phyloP scores from a whole-genome alignment of 2,888 invertebrate genomes.

The Physocephala rufipes region DNA sequence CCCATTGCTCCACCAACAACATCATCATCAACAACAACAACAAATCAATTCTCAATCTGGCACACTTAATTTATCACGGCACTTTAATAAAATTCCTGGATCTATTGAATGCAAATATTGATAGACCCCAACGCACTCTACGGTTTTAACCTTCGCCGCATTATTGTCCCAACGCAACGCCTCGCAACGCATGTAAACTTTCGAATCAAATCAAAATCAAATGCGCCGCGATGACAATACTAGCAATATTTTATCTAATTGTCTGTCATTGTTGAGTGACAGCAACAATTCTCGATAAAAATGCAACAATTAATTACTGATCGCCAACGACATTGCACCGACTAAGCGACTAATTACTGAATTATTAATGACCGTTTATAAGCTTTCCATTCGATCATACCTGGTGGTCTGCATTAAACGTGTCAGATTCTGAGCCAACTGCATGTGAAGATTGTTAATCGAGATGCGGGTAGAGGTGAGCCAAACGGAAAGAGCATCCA shows the following conservation, averaged over 20 bases:
- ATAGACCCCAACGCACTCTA: background rate
- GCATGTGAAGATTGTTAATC: conserved; percentile 42
- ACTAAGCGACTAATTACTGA: background rate
- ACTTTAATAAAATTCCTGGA: conserved; percentile 16
- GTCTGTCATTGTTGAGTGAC: background rate
- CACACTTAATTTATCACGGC: background rate
- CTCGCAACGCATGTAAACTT: background rate
- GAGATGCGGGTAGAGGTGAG: conserved; percentile 54
- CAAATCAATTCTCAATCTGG: too few relatives aligned
- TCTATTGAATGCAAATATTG: conserved; percentile 5
- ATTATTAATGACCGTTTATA: background rate
- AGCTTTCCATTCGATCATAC: conserved; percentile 51
- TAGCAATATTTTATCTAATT: conserved; percentile 1
- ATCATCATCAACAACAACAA: background rate
- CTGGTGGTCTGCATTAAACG: conserved; percentile 51
- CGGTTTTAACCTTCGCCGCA: conserved; percentile 7
- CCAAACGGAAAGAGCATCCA: conserved; percentile 57
- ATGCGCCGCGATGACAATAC: conserved; percentile 10
- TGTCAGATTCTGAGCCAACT: conserved; percentile 46
- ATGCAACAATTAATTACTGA: background rate
- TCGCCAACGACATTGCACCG: background rate
- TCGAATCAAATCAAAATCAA: background rate
- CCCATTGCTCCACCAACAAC: background rate
- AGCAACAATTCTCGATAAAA: background rate
- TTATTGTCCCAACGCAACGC: too few relatives aligned